Evolutionary conservation across 2,113 vertebrate genomes (phyloP), one percentile per base, ranked within the genome.

Genomic region (Poeciliopsis retropinna): DNA sequence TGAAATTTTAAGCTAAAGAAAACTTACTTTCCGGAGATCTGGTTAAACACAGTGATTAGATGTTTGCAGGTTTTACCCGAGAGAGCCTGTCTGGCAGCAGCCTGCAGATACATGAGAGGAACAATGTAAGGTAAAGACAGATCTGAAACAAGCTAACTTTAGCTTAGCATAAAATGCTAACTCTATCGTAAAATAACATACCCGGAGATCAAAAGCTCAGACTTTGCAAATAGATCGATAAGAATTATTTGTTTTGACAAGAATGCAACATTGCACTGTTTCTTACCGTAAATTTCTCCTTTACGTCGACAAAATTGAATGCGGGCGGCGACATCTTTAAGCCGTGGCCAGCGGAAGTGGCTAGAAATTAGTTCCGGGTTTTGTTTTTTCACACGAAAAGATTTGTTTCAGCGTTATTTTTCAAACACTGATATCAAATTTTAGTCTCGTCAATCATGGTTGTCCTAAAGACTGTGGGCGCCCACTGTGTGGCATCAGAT

Each of bases 1-100:
- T 17, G 12, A 54, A 54, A 7, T 5, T 2, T 22, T 54, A 54
- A 54, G 7, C 22, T 22, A 8, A 8, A n/a, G 9, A 6, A 4
- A 0, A 92, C 93, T 94, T 92, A 99, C 98, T 97, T 98, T 11
- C 97, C 98, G 67, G 95, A 89, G 79, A 97, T 93, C 79, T 98
- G 97, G 77, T 93, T 96, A 81, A 98, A 99, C 0, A 94, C 87
- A 1, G 71, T 94, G 75, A 96, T 75, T 63, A 99, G 80, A 0
- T 94, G 94, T 83, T 97, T 99, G 91, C 96, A 94, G 82, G 72
- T 96, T 93, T 96, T 96, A 57, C 80, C 87, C 63, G 87, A 87
- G 34, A 98, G 87, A 13, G 97, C 96, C 22, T 94, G 93, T 92
- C 88, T 95, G 57, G 96, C 95, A 62, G 96, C 96, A 0, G 93